Evolutionary conservation across 2,888 invertebrate genomes (phyloP), one percentile per base, ranked within the genome.

Genomic region (Bhutanitis thaidina): DNA sequence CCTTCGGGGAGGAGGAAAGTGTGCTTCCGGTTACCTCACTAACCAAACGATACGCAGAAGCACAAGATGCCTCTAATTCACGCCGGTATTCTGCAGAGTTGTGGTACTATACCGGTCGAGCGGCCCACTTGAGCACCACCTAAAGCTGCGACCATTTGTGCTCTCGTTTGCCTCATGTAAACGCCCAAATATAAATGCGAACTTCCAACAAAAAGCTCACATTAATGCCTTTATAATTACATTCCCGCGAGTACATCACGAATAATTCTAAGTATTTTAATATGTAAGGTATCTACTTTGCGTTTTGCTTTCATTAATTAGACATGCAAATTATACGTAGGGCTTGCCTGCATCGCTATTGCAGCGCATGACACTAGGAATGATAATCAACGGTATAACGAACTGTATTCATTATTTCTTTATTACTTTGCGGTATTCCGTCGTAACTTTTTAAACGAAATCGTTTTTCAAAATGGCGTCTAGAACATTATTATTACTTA

Each of bases 291-390:
- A 14, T 14, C 25, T 32, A 32, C 38, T 37, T 9, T 36, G 48
- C 15, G 36, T 34, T 12, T 43, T 13, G 29, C 43, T 49, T 49
- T 38, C 32, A 29, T 38, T 48, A 48, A 49, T 49, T 49, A 44
- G 49, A 43, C 49, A 49, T 49, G 49, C 49, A 49, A 49, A 43
- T 49, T 49, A 15, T 34, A 37, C 25, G 34, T 43, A 32, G 32
- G 25, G 12, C 15, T 43, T 32, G 38, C 12, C 43, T 37, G 49
- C 37, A 43, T 30, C 5, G 29, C 49, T 43, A 12, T 20, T 34
- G 20, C 39, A 14, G 1, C 39, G 36, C 38, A 32, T 37, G 43
- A 43, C 46, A 49, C 16, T 27, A 32, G 43, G 43, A 43, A 44
- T 38, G 38, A 25, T 38, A 49, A 49, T 49, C 25, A 37, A 27